Evolutionary conservation across 1,140 invertebrate genomes (phyloP), one percentile per base, ranked within the genome.

Genomic region (Trichonephila clavipes): DNA sequence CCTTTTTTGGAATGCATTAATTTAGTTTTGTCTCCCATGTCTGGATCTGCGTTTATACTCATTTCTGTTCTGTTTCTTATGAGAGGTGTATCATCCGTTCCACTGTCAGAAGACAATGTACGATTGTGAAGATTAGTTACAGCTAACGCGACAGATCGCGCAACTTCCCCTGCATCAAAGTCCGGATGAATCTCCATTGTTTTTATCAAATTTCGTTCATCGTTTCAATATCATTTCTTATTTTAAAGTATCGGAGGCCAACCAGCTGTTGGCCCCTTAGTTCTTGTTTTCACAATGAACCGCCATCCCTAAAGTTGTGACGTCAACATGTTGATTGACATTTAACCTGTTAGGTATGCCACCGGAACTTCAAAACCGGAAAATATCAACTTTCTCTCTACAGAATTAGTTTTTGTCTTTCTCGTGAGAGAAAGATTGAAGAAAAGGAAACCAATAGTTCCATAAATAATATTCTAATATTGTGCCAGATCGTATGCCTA

Each of bases 121-220:
- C 93, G 69, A 83, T 77, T 94, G 92, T 94, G 93, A 14, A 94
- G 44, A 85, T 72, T 94, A 16, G 93, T 83, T 21, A 94, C 93
- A 62, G 93, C 93, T n/a, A 94, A 24, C 34, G 93, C 93, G 51
- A 94, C 93, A 10, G 93, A 90, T 85, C 93, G 93, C 59, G 93
- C 93, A 21, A 94, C 93, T 90, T 94, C 93, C 18, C 93, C 87
- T 19, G 93, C 87, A 77, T 94, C 93, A 85, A 94, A 94, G 93
- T 94, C 93, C 87, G 93, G 93, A n/a, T 83, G 72, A 4, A 86
- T 61, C 77, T 94, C 93, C 93, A 94, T 94, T 10, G 24, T 34
- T 18, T 19, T 92, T 34, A 51, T 72, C 61, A 40, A 59, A 77
- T 85, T 88, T 66, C 59, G 59, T 69, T 40, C 44, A 34, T 4